Evolutionary conservation across 2,113 vertebrate genomes (phyloP), one percentile per base, ranked within the genome.

Genomic region (Coturnix japonica): DNA sequence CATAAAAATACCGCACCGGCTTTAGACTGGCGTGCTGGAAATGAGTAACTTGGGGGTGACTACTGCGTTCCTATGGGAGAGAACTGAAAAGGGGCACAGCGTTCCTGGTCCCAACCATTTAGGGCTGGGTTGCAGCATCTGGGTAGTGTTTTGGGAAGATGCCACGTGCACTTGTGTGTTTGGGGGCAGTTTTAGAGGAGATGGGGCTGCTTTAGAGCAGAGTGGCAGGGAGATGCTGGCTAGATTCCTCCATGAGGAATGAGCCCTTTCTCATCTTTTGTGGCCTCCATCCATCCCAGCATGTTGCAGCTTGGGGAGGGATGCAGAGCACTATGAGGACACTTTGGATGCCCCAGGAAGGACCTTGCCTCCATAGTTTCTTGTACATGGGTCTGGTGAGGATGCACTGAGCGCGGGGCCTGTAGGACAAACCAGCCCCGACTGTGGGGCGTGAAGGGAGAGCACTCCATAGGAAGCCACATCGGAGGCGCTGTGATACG

Each of bases 21-120:
- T 94, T 91, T 75, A 81, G 85, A 33, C 21, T 47, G 25, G 70
- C 81, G 84, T 0, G 65, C 31, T 70, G 69, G 35, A 80, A 91
- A n/a, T 15, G 13, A 13, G 59, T 44, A 57, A 49, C 30, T 84
- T 6, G 8, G 65, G 84, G 44, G 49, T 0, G 0, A 26, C 49
- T 73, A 12, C 13, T 0, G 2, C 53, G 8, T 15, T 79, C 26
- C 31, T 77, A 18, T 3, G 0, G 30, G 41, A 1, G 15, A 79
- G 82, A 92, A 7, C 26, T 44, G 69, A 13, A 54, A 57, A 54
- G 25, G 54, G 57, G 44, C 61, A 88, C 23, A 14, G 54, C 71
- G 80, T 6, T 41, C 57, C 64, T 67, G 4, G 12, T 73, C 49
- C 16, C 28, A 25, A 21, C 37, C 1, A 2, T 60, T 57, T 11